These are phyloP conservation scores for Neoniphon sammara DNA, from an alignment of 2,797 vertebrate species.

Conservation along the genomic window DNA sequence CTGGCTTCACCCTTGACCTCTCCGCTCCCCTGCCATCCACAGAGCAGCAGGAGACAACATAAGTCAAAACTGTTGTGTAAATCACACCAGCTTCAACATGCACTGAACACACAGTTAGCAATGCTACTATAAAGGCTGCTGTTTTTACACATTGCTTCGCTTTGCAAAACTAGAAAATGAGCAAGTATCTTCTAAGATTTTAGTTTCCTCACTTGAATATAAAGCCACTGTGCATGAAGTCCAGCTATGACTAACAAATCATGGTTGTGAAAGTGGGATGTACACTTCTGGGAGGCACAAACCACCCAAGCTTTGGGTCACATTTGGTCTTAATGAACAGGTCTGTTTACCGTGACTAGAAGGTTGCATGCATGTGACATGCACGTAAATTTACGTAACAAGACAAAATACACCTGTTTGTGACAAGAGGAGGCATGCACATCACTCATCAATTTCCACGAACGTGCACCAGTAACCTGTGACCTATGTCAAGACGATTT, in stretches of 20 bases:
- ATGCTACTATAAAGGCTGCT: neutral
- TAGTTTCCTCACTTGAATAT: neutral
- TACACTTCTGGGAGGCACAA: constrained; percentile 43
- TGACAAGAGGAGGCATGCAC: neutral
- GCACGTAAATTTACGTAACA: constrained; percentile 3
- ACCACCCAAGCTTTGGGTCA: constrained; percentile 26
- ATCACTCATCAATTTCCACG: constrained; percentile 15
- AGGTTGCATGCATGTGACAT: neutral
- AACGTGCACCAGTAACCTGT: neutral
- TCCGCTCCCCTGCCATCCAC: constrained; percentile 11
- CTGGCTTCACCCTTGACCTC: constrained; percentile 49
- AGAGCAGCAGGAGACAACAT: constrained; percentile 10
- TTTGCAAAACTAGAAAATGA: constrained; percentile 5
- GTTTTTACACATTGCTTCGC: neutral
- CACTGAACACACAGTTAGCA: constrained; percentile 14
- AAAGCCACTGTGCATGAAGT: neutral
- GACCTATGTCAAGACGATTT: constrained; percentile 11
- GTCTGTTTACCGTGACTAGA: constrained; percentile 36
- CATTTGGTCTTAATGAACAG: constrained; percentile 44
- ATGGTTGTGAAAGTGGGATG: constrained; percentile 13
- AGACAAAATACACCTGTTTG: constrained; percentile 8
- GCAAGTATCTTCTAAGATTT: neutral
- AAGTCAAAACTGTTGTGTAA: constrained; percentile 30
- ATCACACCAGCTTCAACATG: constrained; percentile 26
- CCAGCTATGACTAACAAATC: neutral